Conservation (phyloP, 2,888 invertebrate species). For the Acleris emargana region DNA sequence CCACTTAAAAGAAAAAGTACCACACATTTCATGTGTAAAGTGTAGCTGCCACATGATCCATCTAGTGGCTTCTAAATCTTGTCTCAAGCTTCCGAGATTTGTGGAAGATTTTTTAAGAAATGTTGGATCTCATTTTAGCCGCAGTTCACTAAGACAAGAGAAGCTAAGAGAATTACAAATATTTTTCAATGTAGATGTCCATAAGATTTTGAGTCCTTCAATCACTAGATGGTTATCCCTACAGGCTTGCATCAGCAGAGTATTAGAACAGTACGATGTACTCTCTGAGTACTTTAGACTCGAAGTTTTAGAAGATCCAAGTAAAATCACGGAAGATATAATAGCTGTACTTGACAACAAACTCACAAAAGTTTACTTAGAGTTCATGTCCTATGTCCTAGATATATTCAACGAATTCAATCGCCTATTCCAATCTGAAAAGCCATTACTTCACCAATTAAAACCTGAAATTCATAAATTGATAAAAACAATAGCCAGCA, state of each 20-base stretch:
- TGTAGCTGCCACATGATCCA: conserved; percentile 55
- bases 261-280: neutral
- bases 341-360: too few species aligned
- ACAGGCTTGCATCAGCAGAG: neutral
- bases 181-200: conserved; percentile 17
- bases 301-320: neutral
- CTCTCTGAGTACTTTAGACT: neutral
- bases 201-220: too few species aligned
- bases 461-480: too few species aligned
- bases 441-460: too few species aligned
- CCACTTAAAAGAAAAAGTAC: conserved; percentile 45
- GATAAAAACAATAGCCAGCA: too few species aligned
- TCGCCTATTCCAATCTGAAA: too few species aligned
- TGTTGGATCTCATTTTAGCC: conserved; percentile 39
- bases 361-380: too few species aligned
- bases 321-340: neutral
- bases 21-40: conserved; percentile 49
- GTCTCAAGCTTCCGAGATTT: conserved; percentile 48
- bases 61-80: conserved; percentile 51
- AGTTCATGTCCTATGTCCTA: too few species aligned
- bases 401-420: too few species aligned
- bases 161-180: conserved; percentile 34
- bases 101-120: conserved; percentile 50
- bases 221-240: neutral
- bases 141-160: conserved; percentile 31